Conservation (phyloP, 2,113 vertebrate species). For the Egretta garzetta region DNA sequence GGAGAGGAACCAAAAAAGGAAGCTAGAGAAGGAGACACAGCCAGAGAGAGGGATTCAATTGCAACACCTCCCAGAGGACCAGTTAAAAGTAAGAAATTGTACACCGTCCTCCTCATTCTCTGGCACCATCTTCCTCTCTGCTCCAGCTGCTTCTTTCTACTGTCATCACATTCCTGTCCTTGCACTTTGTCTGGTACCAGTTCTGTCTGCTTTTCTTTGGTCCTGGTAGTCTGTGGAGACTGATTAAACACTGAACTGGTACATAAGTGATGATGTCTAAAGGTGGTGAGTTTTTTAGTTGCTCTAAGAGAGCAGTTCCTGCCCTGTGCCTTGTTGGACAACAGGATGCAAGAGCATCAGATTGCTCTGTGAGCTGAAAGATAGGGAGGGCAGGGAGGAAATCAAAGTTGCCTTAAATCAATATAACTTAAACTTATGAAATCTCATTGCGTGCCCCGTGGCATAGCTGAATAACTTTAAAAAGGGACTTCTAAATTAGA, state of each 20-base stretch:
- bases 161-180: not conserved
- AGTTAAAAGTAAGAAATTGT: conserved; percentile 78
- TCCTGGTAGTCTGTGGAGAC: not conserved
- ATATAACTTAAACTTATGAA: not conserved
- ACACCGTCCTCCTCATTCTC: not conserved
- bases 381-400: not conserved
- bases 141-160: conserved; percentile 13
- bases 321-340: not conserved
- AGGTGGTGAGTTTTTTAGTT: not conserved
- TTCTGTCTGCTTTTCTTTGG: not conserved
- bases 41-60: conserved; percentile 60
- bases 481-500: not conserved
- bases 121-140: conserved; percentile 3
- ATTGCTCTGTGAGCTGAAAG: not conserved
- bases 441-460: not conserved
- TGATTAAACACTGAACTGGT: not conserved
- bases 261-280: not conserved
- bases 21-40: conserved; percentile 69
- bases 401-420: not conserved
- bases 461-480: not conserved
- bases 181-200: not conserved
- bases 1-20: conserved; percentile 80
- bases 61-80: conserved; percentile 40
- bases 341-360: not conserved
- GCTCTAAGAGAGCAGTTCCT: not conserved